Conservation (phyloP, 2,113 vertebrate genomes). For the Natator depressus region DNA sequence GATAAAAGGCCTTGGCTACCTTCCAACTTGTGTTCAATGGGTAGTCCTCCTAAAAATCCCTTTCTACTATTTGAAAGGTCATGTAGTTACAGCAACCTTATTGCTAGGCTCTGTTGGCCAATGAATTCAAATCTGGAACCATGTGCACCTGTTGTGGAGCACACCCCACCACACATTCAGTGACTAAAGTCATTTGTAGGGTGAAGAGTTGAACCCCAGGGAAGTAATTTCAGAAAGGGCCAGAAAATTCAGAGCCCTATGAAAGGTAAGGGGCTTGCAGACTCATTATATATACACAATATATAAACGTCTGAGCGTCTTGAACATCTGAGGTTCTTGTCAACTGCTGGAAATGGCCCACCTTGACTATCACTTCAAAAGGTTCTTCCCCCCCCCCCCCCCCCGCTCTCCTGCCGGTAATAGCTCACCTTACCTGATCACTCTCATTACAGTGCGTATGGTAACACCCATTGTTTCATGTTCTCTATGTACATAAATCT, state of each 20-base stretch:
- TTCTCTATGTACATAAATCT: too few relatives aligned
- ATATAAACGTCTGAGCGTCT: too few relatives aligned
- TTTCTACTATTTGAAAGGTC: conserved; percentile 43
- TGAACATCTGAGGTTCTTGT: too few relatives aligned
- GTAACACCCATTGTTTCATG: too few relatives aligned
- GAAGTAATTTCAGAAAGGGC: neutral
- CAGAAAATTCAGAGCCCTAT: neutral
- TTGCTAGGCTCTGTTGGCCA: neutral
- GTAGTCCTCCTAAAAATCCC: conserved; percentile 30
- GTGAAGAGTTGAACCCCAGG: neutral
- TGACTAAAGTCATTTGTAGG: neutral
- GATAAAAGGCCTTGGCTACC: conserved; percentile 33
- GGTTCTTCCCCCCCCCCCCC: too few relatives aligned
- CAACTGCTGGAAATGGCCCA: too few relatives aligned
- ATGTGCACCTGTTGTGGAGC: neutral
- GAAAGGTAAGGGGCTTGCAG: neutral
- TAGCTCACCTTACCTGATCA: too few relatives aligned
- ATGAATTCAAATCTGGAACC: neutral
- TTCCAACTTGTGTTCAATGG: conserved; percentile 24
- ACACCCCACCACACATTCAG: fast-evolving
- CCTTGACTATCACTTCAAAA: too few relatives aligned
- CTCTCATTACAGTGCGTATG: too few relatives aligned
- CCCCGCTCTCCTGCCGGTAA: too few relatives aligned
- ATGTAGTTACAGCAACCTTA: conserved; percentile 2
- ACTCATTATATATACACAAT: neutral